Evolutionary conservation across 2,113 vertebrate genomes (phyloP), one percentile per base, ranked within the genome.

Genomic region (Sialia sialis): DNA sequence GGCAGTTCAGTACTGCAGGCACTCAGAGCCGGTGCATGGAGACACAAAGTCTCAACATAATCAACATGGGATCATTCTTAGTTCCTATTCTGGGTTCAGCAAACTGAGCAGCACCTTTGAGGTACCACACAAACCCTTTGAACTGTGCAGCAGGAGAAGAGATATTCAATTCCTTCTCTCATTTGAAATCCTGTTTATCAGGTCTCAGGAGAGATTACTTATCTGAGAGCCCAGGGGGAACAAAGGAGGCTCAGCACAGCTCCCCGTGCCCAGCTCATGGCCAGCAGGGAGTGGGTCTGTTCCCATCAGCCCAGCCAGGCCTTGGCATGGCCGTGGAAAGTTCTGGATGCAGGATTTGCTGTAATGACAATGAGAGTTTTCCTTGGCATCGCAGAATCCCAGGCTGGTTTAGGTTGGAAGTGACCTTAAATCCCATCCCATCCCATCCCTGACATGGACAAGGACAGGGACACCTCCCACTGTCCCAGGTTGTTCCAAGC

Each of bases 151-250:
- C 5, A 13, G 59, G 13, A 75, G 29, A 41, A 91, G 72, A 74
- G 20, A 41, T 56, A 60, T 54, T 54, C 20, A 58, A 30, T 49
- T 21, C 80, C 82, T 94, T 85, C 81, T 82, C 80, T 82, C 43
- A 22, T 84, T 91, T 75, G 38, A 54, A 51, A 51, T 87, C 2
- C 0, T 20, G 16, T 74, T 90, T 87, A 82, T 91, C 78, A 51
- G 10, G 74, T 82, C 74, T 67, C 74, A 55, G 41, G 54, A 66
- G 72, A 86, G 82, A 95, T 95, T 80, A 76, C 88, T 66, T 96
- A 91, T 94, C 95, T 87, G 58, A 63, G 84, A 84, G n/a, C 56
- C 30, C 36, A 16, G 43, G 3, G 5, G 36, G 74, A 93, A 72
- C 62, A 75, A 82, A 82, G 78, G 46, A 75, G 78, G 30, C 70